Conservation (phyloP, 2,113 vertebrate genomes). For the Rhizomys pruinosus region DNA sequence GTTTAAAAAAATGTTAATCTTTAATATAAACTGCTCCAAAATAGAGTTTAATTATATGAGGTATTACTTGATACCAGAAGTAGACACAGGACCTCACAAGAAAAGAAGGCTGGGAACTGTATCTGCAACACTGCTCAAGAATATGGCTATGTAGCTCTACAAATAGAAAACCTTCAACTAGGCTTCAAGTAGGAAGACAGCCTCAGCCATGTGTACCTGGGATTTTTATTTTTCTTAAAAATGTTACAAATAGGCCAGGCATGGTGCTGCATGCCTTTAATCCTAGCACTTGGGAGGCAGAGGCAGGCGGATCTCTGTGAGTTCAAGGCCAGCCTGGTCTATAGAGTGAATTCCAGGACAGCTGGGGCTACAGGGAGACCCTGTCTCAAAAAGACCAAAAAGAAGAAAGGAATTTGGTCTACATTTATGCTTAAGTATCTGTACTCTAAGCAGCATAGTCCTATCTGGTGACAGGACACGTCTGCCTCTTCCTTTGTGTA, state of each 20-base stretch:
- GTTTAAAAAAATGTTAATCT: not conserved
- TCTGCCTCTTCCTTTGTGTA: not conserved
- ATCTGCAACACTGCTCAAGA: not conserved
- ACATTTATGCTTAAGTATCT: not conserved
- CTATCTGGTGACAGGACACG: not conserved
- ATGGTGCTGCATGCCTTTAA: too few species aligned
- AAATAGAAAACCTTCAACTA: not conserved
- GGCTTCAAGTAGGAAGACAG: not conserved
- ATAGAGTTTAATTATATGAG: not conserved
- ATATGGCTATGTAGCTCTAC: not conserved
- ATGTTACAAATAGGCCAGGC: not conserved
- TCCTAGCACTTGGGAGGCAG: too few species aligned
- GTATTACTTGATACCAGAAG: not conserved
- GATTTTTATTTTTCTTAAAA: not conserved
- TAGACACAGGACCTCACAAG: not conserved
- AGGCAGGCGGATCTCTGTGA: too few species aligned
- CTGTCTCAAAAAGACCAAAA: conserved; percentile 45
- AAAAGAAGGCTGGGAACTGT: not conserved
- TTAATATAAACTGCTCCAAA: not conserved
- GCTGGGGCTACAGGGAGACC: too few species aligned
- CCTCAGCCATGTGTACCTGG: not conserved
- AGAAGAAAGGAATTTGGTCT: not conserved
- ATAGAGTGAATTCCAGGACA: too few species aligned
- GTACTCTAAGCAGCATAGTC: not conserved
- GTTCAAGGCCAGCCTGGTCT: too few species aligned